phyloP scores from a whole-genome alignment of 2,113 vertebrate genomes.

The Brachypteracias leptosomus region DNA sequence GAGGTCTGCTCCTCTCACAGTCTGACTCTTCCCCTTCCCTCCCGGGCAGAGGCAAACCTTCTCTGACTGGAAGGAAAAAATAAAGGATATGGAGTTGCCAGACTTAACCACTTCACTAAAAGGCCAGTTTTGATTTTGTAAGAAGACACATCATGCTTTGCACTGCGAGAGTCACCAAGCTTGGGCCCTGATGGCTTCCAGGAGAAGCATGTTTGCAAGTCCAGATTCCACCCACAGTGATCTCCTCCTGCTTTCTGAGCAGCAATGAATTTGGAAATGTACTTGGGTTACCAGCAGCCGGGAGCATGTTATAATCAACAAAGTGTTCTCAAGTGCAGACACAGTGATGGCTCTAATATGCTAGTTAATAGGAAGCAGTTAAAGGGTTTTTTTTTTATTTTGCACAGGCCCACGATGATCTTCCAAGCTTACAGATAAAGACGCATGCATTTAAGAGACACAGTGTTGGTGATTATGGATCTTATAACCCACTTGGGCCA shows the following conservation, averaged over 20 bases:
- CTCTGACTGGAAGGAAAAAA: background rate
- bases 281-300: background rate
- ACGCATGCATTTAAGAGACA: background rate
- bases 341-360: background rate
- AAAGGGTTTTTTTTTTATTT: background rate
- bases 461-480: background rate
- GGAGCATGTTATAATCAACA: background rate
- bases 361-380: background rate
- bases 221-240: background rate
- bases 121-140: background rate
- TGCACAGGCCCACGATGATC: background rate
- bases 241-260: background rate
- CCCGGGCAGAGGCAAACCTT: background rate
- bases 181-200: background rate
- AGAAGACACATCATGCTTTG: fast-evolving
- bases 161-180: background rate
- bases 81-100: background rate
- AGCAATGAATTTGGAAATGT: background rate
- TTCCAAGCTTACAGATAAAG: slow-evolving; percentile 10
- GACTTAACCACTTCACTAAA: background rate
- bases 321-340: background rate
- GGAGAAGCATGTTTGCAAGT: background rate
- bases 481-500: background rate
- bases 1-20: background rate
- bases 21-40: background rate